Evolutionary conservation across 2,113 vertebrate genomes (phyloP).

Genomic region (Butorides virescens): DNA sequence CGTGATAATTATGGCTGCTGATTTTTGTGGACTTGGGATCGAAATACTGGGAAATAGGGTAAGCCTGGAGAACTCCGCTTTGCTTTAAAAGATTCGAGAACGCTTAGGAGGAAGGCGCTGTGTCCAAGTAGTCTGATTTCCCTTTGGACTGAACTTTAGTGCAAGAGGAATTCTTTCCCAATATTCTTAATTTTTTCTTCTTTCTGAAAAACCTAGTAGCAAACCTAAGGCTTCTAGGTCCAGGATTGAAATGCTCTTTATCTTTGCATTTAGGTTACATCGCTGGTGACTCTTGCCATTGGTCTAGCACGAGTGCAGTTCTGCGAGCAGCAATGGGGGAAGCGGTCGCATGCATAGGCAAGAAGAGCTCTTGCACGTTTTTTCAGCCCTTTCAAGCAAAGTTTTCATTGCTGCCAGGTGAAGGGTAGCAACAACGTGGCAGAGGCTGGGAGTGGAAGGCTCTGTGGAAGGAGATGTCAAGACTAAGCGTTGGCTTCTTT

Average conservation of each 20-base stretch:
- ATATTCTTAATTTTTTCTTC: neutral
- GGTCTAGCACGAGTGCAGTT: neutral
- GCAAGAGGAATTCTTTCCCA: neutral
- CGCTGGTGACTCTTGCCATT: neutral
- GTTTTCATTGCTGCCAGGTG: neutral
- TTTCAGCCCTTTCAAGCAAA: neutral
- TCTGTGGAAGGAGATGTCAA: neutral
- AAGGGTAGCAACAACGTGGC: neutral
- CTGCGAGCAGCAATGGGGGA: neutral
- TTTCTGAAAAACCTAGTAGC: neutral
- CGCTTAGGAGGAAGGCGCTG: fast-evolving
- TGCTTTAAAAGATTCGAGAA: neutral
- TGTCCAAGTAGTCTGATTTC: neutral
- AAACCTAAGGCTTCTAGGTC: neutral
- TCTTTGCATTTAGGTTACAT: neutral
- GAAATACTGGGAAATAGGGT: neutral
- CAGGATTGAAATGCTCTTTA: neutral
- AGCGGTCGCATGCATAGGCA: neutral
- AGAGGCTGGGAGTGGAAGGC: neutral
- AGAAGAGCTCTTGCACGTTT: neutral
- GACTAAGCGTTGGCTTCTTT: neutral
- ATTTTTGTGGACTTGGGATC: neutral
- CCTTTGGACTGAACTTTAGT: neutral
- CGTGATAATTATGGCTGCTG: neutral
- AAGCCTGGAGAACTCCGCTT: neutral